Evolutionary conservation across 2,797 vertebrate genomes (phyloP), one percentile per base, ranked within the genome.

Genomic region (Coregonus sp.): DNA sequence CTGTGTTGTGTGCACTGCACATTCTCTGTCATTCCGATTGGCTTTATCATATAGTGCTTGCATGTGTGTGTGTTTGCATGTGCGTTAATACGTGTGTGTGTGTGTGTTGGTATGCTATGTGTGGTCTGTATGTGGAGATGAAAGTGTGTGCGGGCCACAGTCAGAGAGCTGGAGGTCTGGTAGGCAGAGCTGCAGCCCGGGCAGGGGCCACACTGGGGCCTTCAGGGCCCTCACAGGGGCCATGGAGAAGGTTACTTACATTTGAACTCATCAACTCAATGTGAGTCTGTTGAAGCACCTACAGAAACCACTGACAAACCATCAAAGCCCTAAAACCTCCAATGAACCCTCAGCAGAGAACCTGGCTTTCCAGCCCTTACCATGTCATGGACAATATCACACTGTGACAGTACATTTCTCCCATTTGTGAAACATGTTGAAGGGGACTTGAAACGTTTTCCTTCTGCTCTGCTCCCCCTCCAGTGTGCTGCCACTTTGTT

Each of bases 161-260:
- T 56, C 59, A 84, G 85, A 90, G 88, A 84, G 82, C 78, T 85
- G 81, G 86, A 87, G 85, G 89, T 91, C 89, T 92, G 90, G 89
- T 89, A 89, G 85, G 88, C 70, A 78, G 76, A 75, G 82, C 86
- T 80, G 79, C 81, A 80, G 80, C 31, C 29, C 47, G 37, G 56
- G 35, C 59, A 40, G 1, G 40, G 69, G 35, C 40, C 25, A 65
- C 35, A 56, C 29, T n/a, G 52, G 20, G 35, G 18, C 68, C n/a
- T 5, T 0, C 16, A 29, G 37, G 7, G 68, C 82, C 85, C 81
- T 82, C 69, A 85, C 79, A 79, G 80, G 82, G 80, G 75, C 68
- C 73, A 61, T 74, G 75, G 77, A 75, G 85, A 76, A 79, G 81
- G 80, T 88, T 86, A 87, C 87, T 81, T 82, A n/a, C 54, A 59